A percentile compares a stretch with the other conserved stretches of the same genome.
Evolutionary conservation across 2,113 vertebrate species (phyloP).

Genomic region (Diphyllodes magnificus): DNA sequence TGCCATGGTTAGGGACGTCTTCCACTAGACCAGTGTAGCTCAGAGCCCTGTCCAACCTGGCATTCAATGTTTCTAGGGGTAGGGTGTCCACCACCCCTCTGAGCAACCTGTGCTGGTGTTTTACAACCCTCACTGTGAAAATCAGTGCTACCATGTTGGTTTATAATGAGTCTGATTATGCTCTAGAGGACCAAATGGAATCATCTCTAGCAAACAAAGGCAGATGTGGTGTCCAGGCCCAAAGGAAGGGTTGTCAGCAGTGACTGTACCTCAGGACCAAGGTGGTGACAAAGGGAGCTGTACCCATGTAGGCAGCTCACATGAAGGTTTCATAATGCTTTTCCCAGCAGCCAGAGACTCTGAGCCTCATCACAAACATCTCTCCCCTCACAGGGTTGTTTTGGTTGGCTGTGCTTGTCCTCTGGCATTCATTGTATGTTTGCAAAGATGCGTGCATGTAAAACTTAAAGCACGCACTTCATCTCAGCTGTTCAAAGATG

Average conservation of each 20-base stretch:
- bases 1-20: not conserved
- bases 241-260: not conserved
- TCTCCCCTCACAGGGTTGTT: not conserved
- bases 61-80: not conserved
- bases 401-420: not conserved
- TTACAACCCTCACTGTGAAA: not conserved
- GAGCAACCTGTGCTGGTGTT: not conserved
- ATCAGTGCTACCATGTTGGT: not conserved
- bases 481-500: not conserved
- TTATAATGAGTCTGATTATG: not conserved
- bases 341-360: not conserved
- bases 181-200: not conserved
- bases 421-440: not conserved
- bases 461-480: not conserved
- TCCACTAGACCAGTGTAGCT: not conserved
- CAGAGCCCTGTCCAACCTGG: not conserved
- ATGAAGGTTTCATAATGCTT: not conserved
- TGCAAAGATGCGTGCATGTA: not conserved
- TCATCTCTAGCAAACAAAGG: not conserved
- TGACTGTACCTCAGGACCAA: not conserved
- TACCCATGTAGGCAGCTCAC: not conserved
- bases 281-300: not conserved
- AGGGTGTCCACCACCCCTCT: not conserved
- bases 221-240: not conserved
- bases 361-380: not conserved